Evolutionary conservation across 1,140 invertebrate species (phyloP).

Genomic region (Scaptodrosophila lebanonensis): DNA sequence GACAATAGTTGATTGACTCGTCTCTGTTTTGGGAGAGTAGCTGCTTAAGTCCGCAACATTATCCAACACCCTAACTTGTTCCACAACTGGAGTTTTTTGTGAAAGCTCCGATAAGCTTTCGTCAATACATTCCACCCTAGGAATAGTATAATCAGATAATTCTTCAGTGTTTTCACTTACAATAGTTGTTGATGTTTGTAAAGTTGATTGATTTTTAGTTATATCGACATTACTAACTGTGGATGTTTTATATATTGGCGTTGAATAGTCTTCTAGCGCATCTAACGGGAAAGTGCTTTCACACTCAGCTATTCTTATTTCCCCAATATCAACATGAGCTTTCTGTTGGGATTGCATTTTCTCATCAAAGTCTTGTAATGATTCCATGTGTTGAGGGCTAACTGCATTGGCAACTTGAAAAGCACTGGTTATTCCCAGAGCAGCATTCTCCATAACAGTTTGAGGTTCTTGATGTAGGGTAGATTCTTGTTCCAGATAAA

Average conservation of each 20-base stretch:
- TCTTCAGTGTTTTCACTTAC: slow-evolving; percentile 37
- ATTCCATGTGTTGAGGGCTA: slow-evolving; percentile 36
- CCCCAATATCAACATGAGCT: slow-evolving; percentile 31
- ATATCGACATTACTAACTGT: slow-evolving; percentile 23
- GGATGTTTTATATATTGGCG: background rate
- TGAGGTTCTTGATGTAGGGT: slow-evolving; percentile 9
- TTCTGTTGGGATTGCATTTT: slow-evolving; percentile 9
- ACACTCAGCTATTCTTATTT: slow-evolving; percentile 36
- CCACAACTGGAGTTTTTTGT: slow-evolving; percentile 35
- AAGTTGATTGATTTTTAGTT: slow-evolving; percentile 19
- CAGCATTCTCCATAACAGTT: slow-evolving; percentile 20
- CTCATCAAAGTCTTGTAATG: slow-evolving; percentile 15
- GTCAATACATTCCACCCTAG: slow-evolving; percentile 4
- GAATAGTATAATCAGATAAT: background rate
- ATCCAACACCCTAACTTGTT: slow-evolving; percentile 33
- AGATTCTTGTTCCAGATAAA: slow-evolving; percentile 45
- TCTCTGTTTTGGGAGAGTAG: slow-evolving; percentile 1
- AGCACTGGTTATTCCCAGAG: slow-evolving; percentile 4
- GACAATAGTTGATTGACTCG: slow-evolving; percentile 24
- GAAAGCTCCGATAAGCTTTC: slow-evolving; percentile 36
- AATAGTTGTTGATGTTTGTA: slow-evolving; percentile 36
- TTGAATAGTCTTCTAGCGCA: slow-evolving; percentile 22
- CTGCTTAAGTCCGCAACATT: slow-evolving; percentile 19
- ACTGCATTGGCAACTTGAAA: slow-evolving; percentile 43
- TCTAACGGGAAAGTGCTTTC: slow-evolving; percentile 25